A percentile compares a stretch with the other conserved stretches of the same genome.
Conservation (phyloP, 2,888 invertebrate species). For the Strigamia transsilvanica region DNA sequence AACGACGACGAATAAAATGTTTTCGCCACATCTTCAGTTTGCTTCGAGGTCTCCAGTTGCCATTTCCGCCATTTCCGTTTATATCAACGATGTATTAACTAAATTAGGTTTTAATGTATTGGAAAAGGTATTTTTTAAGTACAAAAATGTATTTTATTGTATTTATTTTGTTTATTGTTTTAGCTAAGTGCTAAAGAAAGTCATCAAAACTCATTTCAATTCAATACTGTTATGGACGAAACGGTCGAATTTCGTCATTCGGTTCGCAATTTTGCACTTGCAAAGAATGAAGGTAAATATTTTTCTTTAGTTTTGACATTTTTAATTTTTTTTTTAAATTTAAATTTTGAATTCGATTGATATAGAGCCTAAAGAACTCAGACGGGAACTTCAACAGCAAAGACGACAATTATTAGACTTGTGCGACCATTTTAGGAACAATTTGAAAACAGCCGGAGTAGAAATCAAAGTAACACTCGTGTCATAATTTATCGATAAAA, state of each 20-base stretch:
- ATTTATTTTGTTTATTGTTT: too few species aligned
- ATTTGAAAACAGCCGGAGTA: not conserved
- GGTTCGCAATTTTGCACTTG: constrained; percentile 23
- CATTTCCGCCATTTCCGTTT: constrained; percentile 17
- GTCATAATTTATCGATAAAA: not conserved
- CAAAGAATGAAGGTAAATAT: not conserved
- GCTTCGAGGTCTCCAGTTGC: constrained; percentile 4
- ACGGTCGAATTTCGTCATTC: not conserved
- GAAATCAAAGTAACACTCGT: not conserved
- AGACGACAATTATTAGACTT: not conserved
- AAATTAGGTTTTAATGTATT: not conserved
- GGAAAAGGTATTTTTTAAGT: not conserved
- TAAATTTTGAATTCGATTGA: too few species aligned
- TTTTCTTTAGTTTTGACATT: too few species aligned
- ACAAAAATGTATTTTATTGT: too few species aligned
- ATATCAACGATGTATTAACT: not conserved
- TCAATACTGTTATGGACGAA: not conserved
- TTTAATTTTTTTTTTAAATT: too few species aligned
- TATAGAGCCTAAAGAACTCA: not conserved
- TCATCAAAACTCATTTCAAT: too few species aligned
- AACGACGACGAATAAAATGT: not conserved
- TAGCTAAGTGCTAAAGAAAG: too few species aligned
- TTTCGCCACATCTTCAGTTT: not conserved
- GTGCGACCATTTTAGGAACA: not conserved
- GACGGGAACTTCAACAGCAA: not conserved